These are phyloP conservation scores for Hafferia zeledoni DNA, from an alignment of 2,797 vertebrate species.

Conservation along the genomic window DNA sequence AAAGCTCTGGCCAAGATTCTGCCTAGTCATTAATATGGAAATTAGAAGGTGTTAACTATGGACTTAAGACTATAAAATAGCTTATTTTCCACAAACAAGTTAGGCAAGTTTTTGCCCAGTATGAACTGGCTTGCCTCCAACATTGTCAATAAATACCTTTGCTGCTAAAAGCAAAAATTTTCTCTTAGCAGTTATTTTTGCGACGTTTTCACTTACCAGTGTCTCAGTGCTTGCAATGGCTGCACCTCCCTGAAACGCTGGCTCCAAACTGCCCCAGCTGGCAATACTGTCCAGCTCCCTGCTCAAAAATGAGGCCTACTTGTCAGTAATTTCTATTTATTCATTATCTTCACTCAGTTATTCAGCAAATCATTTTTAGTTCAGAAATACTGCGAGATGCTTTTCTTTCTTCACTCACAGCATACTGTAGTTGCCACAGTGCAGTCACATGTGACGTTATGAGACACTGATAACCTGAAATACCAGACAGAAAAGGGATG, in stretches of 20 bases:
- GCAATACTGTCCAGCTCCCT: neutral
- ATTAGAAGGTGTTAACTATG: too few relatives aligned
- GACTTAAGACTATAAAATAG: too few relatives aligned
- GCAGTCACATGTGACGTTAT: neutral
- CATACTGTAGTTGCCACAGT: neutral
- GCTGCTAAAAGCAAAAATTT: too few relatives aligned
- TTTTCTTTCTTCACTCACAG: neutral
- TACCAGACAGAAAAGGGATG: neutral
- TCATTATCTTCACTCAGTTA: neutral
- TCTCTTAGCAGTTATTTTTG: too few relatives aligned
- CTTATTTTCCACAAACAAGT: too few relatives aligned
- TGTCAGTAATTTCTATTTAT: neutral
- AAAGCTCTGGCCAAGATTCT: too few relatives aligned
- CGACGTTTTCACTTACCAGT: neutral
- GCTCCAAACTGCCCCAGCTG: neutral
- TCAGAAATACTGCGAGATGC: neutral
- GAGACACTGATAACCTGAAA: neutral
- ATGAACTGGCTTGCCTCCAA: too few relatives aligned
- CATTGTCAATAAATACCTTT: too few relatives aligned
- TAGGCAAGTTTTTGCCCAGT: too few relatives aligned
- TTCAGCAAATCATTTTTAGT: neutral
- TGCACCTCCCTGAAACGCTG: neutral
- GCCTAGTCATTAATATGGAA: too few relatives aligned
- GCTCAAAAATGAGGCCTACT: neutral
- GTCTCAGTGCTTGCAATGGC: neutral